Percentiles rank a stretch among this genome's conserved stretches.
These are phyloP conservation scores for Sebastes elongatus DNA, from an alignment of 2,797 vertebrate species.

Conservation along the genomic window DNA sequence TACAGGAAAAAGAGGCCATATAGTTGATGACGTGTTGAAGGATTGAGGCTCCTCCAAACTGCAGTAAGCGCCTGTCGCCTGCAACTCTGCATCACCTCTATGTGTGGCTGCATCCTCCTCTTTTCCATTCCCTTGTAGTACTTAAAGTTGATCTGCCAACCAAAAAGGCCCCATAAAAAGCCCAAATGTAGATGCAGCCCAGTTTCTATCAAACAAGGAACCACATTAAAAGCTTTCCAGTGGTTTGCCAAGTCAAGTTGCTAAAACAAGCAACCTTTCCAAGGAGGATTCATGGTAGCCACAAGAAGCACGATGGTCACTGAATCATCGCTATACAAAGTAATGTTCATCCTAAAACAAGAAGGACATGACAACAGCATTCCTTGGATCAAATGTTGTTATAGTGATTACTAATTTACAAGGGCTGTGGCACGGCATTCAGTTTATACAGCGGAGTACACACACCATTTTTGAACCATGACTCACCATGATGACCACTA, in stretches of 20 bases:
- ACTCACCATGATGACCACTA: conserved; percentile 42
- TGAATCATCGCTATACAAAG: conserved; percentile 57
- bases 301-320: conserved; percentile 50
- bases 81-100: conserved; percentile 24
- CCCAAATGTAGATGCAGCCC: conserved; percentile 44
- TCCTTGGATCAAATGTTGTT: conserved; percentile 42
- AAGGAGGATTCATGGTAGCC: conserved; percentile 54
- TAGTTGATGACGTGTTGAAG: conserved; percentile 3
- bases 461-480: conserved; percentile 39
- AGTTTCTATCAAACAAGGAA: conserved; percentile 56
- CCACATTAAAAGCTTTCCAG: conserved; percentile 62
- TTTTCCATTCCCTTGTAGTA: conserved; percentile 37
- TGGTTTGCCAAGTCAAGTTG: conserved; percentile 62
- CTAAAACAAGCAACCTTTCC: conserved; percentile 62
- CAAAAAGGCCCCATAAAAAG: conserved; percentile 41
- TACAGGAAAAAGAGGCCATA: not conserved
- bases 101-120: conserved; percentile 27
- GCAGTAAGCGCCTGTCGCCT: conserved; percentile 10
- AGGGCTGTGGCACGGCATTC: conserved; percentile 19
- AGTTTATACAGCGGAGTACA: conserved; percentile 21
- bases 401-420: conserved; percentile 40
- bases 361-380: conserved; percentile 32
- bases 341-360: conserved; percentile 36
- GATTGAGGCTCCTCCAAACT: conserved; percentile 5
- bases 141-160: conserved; percentile 39